Conservation (phyloP, 2,888 invertebrate genomes). For the Gastrophysa polygoni region DNA sequence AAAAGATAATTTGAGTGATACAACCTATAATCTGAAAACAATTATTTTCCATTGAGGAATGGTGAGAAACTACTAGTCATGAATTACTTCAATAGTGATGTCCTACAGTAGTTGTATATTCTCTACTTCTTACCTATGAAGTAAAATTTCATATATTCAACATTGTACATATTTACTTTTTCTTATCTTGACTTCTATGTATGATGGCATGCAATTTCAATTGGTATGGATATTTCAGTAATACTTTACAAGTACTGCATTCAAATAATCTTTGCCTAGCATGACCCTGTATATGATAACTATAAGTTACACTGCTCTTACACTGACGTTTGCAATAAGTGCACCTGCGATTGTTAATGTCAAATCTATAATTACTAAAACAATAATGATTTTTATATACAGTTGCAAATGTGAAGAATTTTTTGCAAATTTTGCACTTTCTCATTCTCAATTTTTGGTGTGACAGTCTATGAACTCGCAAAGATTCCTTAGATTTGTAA, state of each 20-base stretch:
- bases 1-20: no score
- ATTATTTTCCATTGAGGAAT: no score
- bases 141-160: no score
- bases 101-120: no score
- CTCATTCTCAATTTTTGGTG: constrained; percentile 20
- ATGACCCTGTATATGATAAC: constrained; percentile 25
- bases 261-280: constrained; percentile 16
- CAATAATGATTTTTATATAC: constrained; percentile 28
- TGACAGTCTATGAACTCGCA: constrained; percentile 32
- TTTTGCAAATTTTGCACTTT: constrained; percentile 26
- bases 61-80: no score
- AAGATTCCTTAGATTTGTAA: constrained; percentile 36
- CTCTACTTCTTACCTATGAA: no score
- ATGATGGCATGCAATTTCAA: constrained; percentile 23
- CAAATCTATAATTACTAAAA: constrained; percentile 19
- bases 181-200: constrained; percentile 16
- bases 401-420: constrained; percentile 23
- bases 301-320: constrained; percentile 22
- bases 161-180: not conserved
- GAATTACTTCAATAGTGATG: no score
- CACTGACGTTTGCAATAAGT: constrained; percentile 27
- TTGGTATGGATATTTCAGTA: constrained; percentile 25
- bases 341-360: constrained; percentile 22
- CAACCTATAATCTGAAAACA: no score
- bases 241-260: constrained; percentile 23